phyloP scores from a whole-genome alignment of 2,888 invertebrate genomes.

The Operophtera brumata region DNA sequence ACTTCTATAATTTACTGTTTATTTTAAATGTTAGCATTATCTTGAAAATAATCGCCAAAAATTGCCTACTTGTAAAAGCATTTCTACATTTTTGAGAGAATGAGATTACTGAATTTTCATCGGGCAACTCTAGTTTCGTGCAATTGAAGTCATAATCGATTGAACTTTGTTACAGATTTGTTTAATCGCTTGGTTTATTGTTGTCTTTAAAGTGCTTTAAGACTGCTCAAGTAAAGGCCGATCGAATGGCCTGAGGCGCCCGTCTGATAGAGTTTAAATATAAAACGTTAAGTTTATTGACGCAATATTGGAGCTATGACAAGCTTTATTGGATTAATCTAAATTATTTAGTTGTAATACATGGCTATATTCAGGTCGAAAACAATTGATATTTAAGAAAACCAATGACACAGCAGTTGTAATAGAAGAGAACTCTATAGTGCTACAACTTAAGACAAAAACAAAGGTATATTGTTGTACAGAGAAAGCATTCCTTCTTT shows the following conservation, averaged over 20 bases:
- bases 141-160: slow-evolving; percentile 58
- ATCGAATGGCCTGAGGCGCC: slow-evolving; percentile 26
- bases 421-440: no score
- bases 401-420: no score
- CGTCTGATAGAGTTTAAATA: slow-evolving; percentile 30
- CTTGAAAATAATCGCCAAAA: no score
- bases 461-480: no score
- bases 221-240: slow-evolving; percentile 25
- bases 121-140: slow-evolving; percentile 28
- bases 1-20: no score
- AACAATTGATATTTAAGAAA: no score
- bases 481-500: no score
- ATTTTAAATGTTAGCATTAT: no score
- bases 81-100: no score
- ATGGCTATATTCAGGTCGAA: no score
- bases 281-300: background rate
- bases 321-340: background rate
- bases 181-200: slow-evolving; percentile 51
- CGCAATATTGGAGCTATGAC: background rate
- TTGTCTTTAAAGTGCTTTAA: slow-evolving; percentile 30
- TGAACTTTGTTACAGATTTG: slow-evolving; percentile 58
- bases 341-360: background rate
- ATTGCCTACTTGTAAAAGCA: no score
- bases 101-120: background rate
- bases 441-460: no score